Conservation (phyloP, 1,140 invertebrate genomes). For the Diachasma alloeum region DNA sequence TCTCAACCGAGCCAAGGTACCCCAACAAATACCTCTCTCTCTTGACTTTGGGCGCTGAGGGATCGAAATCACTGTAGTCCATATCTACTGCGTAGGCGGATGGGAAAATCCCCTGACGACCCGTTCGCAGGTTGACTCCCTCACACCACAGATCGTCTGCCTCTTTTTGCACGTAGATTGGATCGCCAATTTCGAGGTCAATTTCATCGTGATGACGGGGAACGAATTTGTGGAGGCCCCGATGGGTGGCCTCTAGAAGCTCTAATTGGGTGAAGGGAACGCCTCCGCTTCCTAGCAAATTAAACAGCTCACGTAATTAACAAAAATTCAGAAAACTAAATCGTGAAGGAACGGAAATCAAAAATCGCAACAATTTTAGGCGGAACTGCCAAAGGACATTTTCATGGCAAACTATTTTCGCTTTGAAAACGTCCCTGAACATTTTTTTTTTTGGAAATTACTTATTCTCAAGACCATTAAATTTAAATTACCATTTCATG, state of each 20-base stretch:
- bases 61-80: conserved; percentile 94
- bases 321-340: too few relatives aligned
- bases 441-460: too few relatives aligned
- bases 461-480: too few relatives aligned
- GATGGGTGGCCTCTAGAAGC: conserved; percentile 92
- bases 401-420: too few relatives aligned
- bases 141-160: conserved; percentile 98
- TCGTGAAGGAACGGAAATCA: too few relatives aligned
- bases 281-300: conserved; percentile 66
- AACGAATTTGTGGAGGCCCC: conserved; percentile 94
- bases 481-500: too few relatives aligned
- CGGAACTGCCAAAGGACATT: too few relatives aligned
- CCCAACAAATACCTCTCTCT: conserved; percentile 89
- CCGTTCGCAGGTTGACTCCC: conserved; percentile 91
- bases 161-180: conserved; percentile 95
- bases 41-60: conserved; percentile 83
- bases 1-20: conserved; percentile 96
- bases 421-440: too few relatives aligned
- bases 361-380: too few relatives aligned
- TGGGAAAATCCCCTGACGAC: conserved; percentile 93
- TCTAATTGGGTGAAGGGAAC: conserved; percentile 83
- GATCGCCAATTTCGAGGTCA: conserved; percentile 96
- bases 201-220: conserved; percentile 95
- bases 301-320: not conserved
- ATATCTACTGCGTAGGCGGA: conserved; percentile 96